Conservation (phyloP, 1,140 invertebrate species). For the Bilobella aurantiaca region DNA sequence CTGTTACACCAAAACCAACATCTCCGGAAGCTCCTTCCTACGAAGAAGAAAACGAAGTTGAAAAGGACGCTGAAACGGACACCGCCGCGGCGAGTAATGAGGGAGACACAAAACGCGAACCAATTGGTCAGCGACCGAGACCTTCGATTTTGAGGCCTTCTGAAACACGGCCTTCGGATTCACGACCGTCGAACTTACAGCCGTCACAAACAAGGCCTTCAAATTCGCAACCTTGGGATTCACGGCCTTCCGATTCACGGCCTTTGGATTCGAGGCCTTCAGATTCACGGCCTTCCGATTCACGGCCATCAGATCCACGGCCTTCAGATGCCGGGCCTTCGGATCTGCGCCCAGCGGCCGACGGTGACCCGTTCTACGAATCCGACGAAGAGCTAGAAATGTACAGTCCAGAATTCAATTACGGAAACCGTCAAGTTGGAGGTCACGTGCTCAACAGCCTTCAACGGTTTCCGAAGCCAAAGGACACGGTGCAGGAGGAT, state of each 20-base stretch:
- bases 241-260: too few species aligned
- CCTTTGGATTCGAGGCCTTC: too few species aligned
- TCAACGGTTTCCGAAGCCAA: neutral
- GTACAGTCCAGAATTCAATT: neutral
- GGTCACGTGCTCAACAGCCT: neutral
- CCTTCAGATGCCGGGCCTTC: too few species aligned
- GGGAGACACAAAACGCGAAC: slow-evolving; percentile 14
- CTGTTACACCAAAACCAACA: neutral
- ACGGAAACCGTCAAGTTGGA: neutral
- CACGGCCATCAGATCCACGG: too few species aligned
- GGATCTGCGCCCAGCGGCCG: slow-evolving; percentile 1
- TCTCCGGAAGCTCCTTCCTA: neutral
- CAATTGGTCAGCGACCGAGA: neutral
- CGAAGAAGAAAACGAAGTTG: slow-evolving; percentile 13
- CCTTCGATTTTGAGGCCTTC: too few species aligned
- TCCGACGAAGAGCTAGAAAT: neutral
- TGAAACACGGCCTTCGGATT: too few species aligned
- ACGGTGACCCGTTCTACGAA: slow-evolving; percentile 8
- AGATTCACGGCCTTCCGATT: too few species aligned
- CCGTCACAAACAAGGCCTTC: too few species aligned
- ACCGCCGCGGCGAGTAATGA: too few species aligned
- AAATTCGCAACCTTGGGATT: too few species aligned
- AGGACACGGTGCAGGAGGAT: neutral
- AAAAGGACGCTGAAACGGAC: neutral
- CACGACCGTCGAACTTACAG: too few species aligned